A percentile compares a stretch with the other conserved stretches of the same genome.
phyloP scores from a whole-genome alignment of 2,888 invertebrate genomes.

The Stenodema calcarata region DNA sequence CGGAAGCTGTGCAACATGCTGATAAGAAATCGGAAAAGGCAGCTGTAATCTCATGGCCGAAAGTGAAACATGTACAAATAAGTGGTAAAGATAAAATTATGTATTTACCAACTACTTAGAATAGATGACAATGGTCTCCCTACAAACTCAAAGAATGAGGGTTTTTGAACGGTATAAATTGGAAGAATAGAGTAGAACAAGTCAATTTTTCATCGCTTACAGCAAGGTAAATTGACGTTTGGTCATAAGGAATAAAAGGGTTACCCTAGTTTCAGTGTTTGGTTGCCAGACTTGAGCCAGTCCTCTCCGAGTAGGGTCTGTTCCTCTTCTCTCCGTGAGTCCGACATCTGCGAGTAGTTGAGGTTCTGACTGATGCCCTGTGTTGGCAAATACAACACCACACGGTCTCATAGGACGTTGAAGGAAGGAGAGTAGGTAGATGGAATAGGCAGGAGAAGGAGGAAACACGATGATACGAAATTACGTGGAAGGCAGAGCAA shows the following conservation, averaged over 20 bases:
- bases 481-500: background rate
- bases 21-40: slow-evolving; percentile 23
- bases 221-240: slow-evolving; percentile 41
- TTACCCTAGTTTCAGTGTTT: slow-evolving; percentile 97
- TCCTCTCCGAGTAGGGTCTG: slow-evolving; percentile 96
- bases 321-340: slow-evolving; percentile 94
- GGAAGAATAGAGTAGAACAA: background rate
- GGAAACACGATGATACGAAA: background rate
- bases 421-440: background rate
- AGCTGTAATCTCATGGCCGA: slow-evolving; percentile 41
- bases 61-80: slow-evolving; percentile 18
- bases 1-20: background rate
- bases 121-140: background rate
- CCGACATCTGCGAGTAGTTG: slow-evolving; percentile 81
- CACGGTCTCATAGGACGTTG: slow-evolving; percentile 47
- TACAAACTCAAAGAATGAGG: background rate
- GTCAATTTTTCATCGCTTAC: background rate
- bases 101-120: background rate
- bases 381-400: slow-evolving; percentile 73
- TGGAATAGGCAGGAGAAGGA: background rate
- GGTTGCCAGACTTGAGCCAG: slow-evolving; percentile 91
- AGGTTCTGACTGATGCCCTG: slow-evolving; percentile 49
- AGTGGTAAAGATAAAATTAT: background rate
- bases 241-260: slow-evolving; percentile 39
- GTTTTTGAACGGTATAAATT: background rate